Conservation (phyloP, 2,797 vertebrate species). For the Oreortyx pictus region DNA sequence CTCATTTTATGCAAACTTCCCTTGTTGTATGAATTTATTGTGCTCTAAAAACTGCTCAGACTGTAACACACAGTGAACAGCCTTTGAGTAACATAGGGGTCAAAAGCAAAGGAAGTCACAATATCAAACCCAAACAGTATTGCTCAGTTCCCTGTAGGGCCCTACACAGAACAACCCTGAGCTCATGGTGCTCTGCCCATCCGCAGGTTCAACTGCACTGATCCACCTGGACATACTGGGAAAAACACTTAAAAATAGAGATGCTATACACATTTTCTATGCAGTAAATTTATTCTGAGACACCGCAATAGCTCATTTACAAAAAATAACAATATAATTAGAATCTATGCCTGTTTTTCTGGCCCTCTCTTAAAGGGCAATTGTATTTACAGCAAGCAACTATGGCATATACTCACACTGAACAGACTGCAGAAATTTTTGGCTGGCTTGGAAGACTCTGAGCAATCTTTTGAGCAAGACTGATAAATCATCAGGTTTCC, state of each 20-base stretch:
- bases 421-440: not conserved
- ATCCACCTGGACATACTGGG: accelerated
- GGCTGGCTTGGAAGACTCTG: not conserved
- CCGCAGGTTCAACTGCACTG: accelerated
- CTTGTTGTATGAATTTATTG: not conserved
- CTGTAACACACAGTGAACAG: not conserved
- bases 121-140: not conserved
- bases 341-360: not conserved
- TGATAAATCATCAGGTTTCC: not conserved
- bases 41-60: not conserved
- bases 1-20: not conserved
- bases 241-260: not conserved
- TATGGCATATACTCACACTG: not conserved
- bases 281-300: not conserved
- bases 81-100: not conserved
- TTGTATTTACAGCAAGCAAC: not conserved
- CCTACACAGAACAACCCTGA: not conserved
- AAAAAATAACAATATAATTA: not conserved
- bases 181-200: not conserved
- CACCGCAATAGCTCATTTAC: not conserved
- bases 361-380: not conserved
- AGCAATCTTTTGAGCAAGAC: not conserved
- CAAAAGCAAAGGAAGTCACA: not conserved
- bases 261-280: not conserved
- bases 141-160: not conserved